Evolutionary conservation across 2,113 vertebrate species (phyloP), one percentile per base, ranked within the genome.

Genomic region (Amblyornis subalaris): DNA sequence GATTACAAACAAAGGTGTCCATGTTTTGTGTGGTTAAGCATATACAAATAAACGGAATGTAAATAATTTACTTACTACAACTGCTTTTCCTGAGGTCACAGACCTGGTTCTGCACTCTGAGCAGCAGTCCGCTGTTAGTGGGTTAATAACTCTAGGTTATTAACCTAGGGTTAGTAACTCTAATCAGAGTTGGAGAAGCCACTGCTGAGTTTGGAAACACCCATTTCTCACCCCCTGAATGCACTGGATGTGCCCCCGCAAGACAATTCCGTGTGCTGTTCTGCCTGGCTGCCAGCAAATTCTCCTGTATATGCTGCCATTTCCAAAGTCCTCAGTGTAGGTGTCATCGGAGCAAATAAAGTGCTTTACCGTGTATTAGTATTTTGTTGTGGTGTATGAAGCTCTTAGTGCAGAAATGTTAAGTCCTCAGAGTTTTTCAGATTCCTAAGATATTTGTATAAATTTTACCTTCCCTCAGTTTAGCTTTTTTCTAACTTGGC

Each of bases 211-310:
- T 36, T 57, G 54, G 36, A 17, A 58, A n/a, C 18, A 38, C 28
- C 4, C 18, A 7, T 23, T 67, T 81, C 53, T 76, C 40, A 4
- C 33, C 35, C n/a, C 8, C 40, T 31, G 33, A 61, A 25, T 35
- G n/a, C 28, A 22, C 8, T 83, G 12, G 10, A 45, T 35, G 48
- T 17, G 18, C 18, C 17, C n/a, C n/a, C 35, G 36, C 29, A 21
- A 70, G 20, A 33, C 22, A 54, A 78, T 33, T 19, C 74, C 12
- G 12, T 36, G 10, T 60, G 16, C 29, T 82, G 0, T 55, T 84
- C 51, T 66, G 25, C 35, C 15, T 33, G 54, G 44, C 33, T 0
- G 0, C 67, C 44, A 28, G 36, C 50, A 50, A 1, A 38, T 38
- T 38, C 15, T 48, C 53, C 33, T 38, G 6, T 22, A 20, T 28